Conservation (phyloP, 2,797 vertebrate species). For the Antennarius maculatus region DNA sequence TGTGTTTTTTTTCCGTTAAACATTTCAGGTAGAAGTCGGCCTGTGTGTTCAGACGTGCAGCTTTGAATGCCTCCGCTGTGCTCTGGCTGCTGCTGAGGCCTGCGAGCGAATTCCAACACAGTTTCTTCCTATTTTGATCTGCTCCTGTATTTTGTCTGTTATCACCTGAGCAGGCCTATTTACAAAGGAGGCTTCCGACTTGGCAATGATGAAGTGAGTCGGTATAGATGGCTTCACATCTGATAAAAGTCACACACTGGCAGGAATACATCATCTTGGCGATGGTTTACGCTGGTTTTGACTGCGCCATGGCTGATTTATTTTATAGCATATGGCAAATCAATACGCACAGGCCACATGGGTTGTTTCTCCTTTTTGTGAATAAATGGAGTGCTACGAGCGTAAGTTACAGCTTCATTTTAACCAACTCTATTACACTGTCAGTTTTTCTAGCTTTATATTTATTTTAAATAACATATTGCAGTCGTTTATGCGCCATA, state of each 20-base stretch:
- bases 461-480: slow-evolving; percentile 13
- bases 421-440: slow-evolving; percentile 10
- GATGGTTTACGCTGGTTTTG: slow-evolving; percentile 19
- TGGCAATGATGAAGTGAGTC: slow-evolving; percentile 73
- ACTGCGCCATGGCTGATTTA: slow-evolving; percentile 13
- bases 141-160: slow-evolving; percentile 83
- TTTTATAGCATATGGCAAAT: slow-evolving; percentile 4
- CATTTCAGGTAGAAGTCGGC: background rate
- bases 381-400: background rate
- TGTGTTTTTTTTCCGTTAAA: background rate
- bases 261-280: slow-evolving; percentile 32
- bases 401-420: background rate
- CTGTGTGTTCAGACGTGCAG: background rate
- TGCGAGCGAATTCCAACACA: slow-evolving; percentile 65
- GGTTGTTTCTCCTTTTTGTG: background rate
- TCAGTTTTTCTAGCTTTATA: slow-evolving; percentile 12
- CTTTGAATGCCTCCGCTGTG: slow-evolving; percentile 23
- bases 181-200: slow-evolving; percentile 82
- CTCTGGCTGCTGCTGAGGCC: slow-evolving; percentile 42
- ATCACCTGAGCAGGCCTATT: slow-evolving; percentile 73
- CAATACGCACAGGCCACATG: background rate
- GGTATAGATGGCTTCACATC: slow-evolving; percentile 71
- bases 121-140: slow-evolving; percentile 65
- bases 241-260: slow-evolving; percentile 62
- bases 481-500: slow-evolving; percentile 60